phyloP scores from a whole-genome alignment of 2,113 vertebrate genomes.

The Anguilla japonica region DNA sequence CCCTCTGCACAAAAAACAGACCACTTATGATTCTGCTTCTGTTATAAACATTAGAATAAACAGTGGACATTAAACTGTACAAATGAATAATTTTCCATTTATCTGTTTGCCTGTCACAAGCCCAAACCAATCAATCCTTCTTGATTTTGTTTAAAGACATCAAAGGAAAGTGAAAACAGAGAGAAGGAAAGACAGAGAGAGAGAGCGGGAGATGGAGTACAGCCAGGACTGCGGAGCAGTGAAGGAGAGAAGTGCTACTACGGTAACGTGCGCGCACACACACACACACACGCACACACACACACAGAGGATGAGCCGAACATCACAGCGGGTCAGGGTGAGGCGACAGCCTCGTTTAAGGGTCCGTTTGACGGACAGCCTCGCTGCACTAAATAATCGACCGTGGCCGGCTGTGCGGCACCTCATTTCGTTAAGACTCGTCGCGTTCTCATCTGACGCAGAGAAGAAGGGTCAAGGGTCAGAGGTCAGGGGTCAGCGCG shows the following conservation, averaged over 20 bases:
- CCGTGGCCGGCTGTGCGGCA: background rate
- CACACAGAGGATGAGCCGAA: too few relatives aligned
- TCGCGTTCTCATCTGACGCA: too few relatives aligned
- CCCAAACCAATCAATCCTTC: background rate
- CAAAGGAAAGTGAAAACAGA: constrained; percentile 4
- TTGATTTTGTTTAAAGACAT: background rate
- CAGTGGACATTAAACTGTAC: background rate
- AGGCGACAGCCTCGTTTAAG: background rate
- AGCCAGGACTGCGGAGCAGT: background rate
- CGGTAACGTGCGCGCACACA: background rate
- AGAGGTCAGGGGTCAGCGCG: background rate
- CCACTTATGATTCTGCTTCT: background rate
- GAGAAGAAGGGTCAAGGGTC: background rate
- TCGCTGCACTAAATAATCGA: background rate
- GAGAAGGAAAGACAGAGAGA: constrained; percentile 25
- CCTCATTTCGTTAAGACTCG: too few relatives aligned
- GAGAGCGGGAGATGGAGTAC: background rate
- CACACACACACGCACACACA: too few relatives aligned
- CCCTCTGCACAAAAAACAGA: too few relatives aligned
- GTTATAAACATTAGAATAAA: background rate
- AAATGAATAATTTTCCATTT: background rate
- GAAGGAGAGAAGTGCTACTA: background rate
- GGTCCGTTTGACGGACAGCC: too few relatives aligned
- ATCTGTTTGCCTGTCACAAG: background rate
- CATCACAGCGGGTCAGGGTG: background rate